Evolutionary conservation across 2,113 vertebrate genomes (phyloP), one percentile per base, ranked within the genome.

Genomic region (Phasianus colchicus): DNA sequence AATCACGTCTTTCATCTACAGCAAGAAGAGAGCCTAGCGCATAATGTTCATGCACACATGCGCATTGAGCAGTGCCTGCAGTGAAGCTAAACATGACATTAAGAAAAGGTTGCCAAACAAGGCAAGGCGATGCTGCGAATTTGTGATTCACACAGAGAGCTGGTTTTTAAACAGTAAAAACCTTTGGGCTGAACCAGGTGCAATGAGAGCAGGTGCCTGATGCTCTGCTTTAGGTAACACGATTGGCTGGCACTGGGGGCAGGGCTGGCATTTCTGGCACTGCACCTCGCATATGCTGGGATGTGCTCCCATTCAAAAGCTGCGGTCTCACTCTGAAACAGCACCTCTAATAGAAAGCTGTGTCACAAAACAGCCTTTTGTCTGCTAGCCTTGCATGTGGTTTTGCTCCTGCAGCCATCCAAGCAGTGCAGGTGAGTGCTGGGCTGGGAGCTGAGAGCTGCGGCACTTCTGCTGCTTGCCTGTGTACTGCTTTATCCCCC

Each of bases 401-500:
- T 77, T 88, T 47, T 91, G 21, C 55, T 61, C 43, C 43, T 71
- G 20, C 80, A 64, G 12, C 24, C 18, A 30, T 73, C 40, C n/a
- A 30, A 84, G 42, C 54, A 74, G 88, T 65, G 50, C 50, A 75
- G 82, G 32, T 73, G 45, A 83, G 19, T 8, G 2, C 1, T 77
- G 58, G 58, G 32, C 36, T 60, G 61, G 47, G 60, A 88, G n/a
- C 80, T 88, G 32, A 54, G 27, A 76, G 29, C 45, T 36, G 61
- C 1, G 4, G 42, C 2, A 1, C 14, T 86, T 88, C 60, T 73
- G 34, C 20, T 24, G 13, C 69, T 81, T 67, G 80, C 74, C 17
- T 94, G 43, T 78, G 24, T 78, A 36, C 71, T 76, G 60, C 63
- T 71, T 94, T 93, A 70, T 82, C 80, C 73, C 47, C 48, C 36